Conservation (phyloP, 2,797 vertebrate species). For the Lepus oiostolus region DNA sequence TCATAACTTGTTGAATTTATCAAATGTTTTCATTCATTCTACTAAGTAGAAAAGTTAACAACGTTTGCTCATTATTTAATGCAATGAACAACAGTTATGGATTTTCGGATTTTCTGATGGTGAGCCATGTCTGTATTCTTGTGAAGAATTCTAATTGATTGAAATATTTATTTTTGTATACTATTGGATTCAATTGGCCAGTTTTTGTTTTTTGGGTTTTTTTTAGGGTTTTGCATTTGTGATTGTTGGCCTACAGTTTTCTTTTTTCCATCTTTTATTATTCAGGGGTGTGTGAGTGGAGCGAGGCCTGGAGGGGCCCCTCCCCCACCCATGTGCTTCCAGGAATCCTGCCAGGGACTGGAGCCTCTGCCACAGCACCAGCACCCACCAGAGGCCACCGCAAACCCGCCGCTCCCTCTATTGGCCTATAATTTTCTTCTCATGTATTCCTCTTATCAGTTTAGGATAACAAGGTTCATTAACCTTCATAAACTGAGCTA, state of each 20-base stretch:
- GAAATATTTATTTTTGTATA: neutral
- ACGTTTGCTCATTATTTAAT: neutral
- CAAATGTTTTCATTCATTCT: slow-evolving; percentile 42
- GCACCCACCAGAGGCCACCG: too few species aligned
- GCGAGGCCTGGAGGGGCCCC: too few species aligned
- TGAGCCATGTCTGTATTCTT: slow-evolving; percentile 32
- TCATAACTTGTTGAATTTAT: neutral
- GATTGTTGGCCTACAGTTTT: slow-evolving; percentile 19
- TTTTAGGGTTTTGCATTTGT: slow-evolving; percentile 33
- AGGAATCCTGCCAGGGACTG: too few species aligned
- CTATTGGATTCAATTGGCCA: slow-evolving; percentile 14
- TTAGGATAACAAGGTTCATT: neutral
- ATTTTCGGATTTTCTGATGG: slow-evolving; percentile 48
- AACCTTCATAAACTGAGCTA: slow-evolving; percentile 41
- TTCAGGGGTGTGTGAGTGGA: too few species aligned
- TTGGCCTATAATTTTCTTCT: too few species aligned
- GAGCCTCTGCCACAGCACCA: too few species aligned
- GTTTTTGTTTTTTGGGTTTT: neutral
- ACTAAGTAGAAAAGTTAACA: slow-evolving; percentile 10
- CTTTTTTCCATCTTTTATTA: neutral
- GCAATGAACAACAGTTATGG: neutral
- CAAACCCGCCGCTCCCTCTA: too few species aligned
- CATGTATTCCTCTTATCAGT: neutral
- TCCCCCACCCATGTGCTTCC: too few species aligned
- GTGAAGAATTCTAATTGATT: neutral